Evolutionary conservation across 2,888 invertebrate genomes (phyloP).

Genomic region (Cartodere bifasciata): DNA sequence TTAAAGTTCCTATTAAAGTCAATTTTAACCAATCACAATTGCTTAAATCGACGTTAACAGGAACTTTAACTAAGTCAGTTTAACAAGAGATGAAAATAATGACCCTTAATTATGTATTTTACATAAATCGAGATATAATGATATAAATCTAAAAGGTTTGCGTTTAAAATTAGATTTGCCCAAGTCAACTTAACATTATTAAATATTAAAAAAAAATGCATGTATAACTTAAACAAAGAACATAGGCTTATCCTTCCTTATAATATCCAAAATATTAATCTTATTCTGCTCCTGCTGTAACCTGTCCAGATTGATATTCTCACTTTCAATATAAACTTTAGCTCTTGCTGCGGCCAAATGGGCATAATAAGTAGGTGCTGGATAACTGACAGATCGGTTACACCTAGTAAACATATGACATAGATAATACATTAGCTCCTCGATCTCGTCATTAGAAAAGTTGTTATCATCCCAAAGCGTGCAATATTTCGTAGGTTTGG

Average conservation of each 20-base stretch:
- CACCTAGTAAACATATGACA: conserved; percentile 81
- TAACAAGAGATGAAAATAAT: too few relatives aligned
- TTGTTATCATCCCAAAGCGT: conserved; percentile 68
- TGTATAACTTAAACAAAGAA: conserved; percentile 47
- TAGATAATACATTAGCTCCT: conserved; percentile 66
- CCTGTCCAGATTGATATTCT: conserved; percentile 34
- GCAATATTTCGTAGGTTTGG: conserved; percentile 77
- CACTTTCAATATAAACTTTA: conserved; percentile 34
- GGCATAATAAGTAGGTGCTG: conserved; percentile 79
- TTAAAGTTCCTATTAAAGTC: too few relatives aligned
- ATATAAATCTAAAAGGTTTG: too few relatives aligned
- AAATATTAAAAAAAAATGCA: not conserved
- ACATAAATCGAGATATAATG: too few relatives aligned
- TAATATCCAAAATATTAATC: conserved; percentile 39
- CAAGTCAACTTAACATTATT: not conserved
- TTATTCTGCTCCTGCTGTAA: conserved; percentile 39
- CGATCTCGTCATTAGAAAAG: conserved; percentile 60
- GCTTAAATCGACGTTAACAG: too few relatives aligned
- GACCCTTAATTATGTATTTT: too few relatives aligned
- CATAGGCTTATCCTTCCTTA: conserved; percentile 49
- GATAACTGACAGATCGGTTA: conserved; percentile 71
- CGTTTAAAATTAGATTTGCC: too few relatives aligned
- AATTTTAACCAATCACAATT: too few relatives aligned
- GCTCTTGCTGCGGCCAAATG: conserved; percentile 73
- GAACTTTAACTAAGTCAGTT: too few relatives aligned